Percentiles rank a stretch among this genome's conserved stretches.
Evolutionary conservation across 2,113 vertebrate genomes (phyloP).

Genomic region (Hyaena hyaena): DNA sequence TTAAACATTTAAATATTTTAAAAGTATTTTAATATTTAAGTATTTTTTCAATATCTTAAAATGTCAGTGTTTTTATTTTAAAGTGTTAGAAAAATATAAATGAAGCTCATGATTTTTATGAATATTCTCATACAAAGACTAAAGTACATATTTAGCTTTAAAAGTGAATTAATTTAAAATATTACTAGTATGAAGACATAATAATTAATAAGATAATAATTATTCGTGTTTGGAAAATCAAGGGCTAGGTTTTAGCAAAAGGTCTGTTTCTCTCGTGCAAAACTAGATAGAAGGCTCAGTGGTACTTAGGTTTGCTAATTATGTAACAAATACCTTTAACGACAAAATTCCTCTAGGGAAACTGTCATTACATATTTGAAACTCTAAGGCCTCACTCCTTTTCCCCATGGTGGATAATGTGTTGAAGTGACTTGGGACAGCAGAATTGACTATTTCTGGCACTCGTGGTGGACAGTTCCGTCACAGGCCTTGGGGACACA

Average conservation of each 20-base stretch:
- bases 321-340: neutral
- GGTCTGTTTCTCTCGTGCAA: neutral
- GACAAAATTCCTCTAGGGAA: neutral
- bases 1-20: neutral
- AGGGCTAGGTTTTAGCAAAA: neutral
- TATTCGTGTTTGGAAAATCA: neutral
- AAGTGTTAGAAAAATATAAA: slow-evolving; percentile 12
- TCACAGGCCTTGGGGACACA: neutral
- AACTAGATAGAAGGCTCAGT: neutral
- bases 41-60: neutral
- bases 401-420: neutral
- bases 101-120: neutral
- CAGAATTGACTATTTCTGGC: neutral
- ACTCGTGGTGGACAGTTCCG: neutral
- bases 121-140: neutral
- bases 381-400: neutral
- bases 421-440: neutral
- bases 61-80: slow-evolving; percentile 7
- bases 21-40: too few species aligned
- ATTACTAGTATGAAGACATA: neutral
- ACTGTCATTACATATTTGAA: neutral
- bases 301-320: neutral
- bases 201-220: neutral
- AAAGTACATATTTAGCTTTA: neutral
- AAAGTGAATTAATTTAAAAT: neutral